Conservation (phyloP, 2,797 vertebrate species). For the Coregonus sp. region DNA sequence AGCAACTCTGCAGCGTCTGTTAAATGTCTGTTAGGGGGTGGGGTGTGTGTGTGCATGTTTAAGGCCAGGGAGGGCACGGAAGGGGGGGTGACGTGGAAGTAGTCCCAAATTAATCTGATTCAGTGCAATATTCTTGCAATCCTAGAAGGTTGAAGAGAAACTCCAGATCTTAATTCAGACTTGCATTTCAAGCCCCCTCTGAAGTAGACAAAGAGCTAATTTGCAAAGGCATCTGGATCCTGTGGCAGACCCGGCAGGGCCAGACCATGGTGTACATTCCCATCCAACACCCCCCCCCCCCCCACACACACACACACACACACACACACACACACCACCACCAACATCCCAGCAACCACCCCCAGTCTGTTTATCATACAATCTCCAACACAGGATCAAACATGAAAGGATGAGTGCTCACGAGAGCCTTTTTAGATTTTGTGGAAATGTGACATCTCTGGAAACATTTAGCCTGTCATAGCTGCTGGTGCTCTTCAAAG, state of each 20-base stretch:
- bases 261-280: slow-evolving; percentile 5
- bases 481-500: slow-evolving; percentile 77
- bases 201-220: slow-evolving; percentile 77
- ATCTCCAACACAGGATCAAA: slow-evolving; percentile 83
- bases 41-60: slow-evolving; percentile 33
- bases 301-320: background rate
- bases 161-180: slow-evolving; percentile 69
- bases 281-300: background rate
- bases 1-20: slow-evolving; percentile 68
- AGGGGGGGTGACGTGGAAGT: slow-evolving; percentile 49
- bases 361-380: slow-evolving; percentile 82
- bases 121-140: slow-evolving; percentile 68
- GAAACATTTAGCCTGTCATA: slow-evolving; percentile 82
- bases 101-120: slow-evolving; percentile 71
- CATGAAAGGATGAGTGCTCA: slow-evolving; percentile 83
- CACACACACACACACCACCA: slow-evolving; percentile 14
- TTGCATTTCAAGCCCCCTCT: slow-evolving; percentile 60
- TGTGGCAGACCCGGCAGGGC: slow-evolving; percentile 48
- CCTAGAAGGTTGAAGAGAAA: slow-evolving; percentile 65
- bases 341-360: slow-evolving; percentile 63
- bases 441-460: slow-evolving; percentile 85
- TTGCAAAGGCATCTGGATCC: slow-evolving; percentile 79
- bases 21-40: slow-evolving; percentile 61
- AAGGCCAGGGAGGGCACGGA: slow-evolving; percentile 50
- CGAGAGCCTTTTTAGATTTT: slow-evolving; percentile 78